Evolutionary conservation across 2,888 invertebrate genomes (phyloP).

Genomic region (Celastrina argiolus): DNA sequence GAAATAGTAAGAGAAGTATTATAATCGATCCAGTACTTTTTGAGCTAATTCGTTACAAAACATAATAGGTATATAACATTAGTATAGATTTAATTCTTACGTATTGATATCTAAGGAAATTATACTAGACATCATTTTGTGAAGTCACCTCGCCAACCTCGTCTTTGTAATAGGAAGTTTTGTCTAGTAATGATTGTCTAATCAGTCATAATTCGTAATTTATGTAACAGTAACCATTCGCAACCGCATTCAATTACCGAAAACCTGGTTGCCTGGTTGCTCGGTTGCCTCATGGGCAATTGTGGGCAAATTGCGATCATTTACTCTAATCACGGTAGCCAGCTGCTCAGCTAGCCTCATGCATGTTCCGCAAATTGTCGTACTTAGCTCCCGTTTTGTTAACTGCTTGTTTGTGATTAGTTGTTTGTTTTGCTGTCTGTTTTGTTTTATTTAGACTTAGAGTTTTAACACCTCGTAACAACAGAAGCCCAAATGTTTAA

Average conservation of each 20-base stretch:
- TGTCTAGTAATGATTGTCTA: constrained; percentile 2
- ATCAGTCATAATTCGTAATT: constrained; percentile 24
- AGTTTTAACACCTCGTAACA: too few relatives aligned
- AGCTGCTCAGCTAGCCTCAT: constrained; percentile 59
- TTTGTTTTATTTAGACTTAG: neutral
- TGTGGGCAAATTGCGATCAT: constrained; percentile 55
- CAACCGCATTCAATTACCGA: constrained; percentile 41
- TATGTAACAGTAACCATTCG: constrained; percentile 26
- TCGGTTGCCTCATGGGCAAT: constrained; percentile 34
- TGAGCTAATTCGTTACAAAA: too few relatives aligned
- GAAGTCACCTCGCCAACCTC: too few relatives aligned
- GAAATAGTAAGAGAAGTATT: too few relatives aligned
- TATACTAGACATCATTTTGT: neutral
- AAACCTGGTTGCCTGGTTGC: constrained; percentile 40
- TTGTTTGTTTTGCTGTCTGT: constrained; percentile 9
- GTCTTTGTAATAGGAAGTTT: constrained; percentile 12
- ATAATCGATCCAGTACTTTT: too few relatives aligned
- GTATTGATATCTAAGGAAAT: too few relatives aligned
- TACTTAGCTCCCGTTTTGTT: constrained; percentile 28
- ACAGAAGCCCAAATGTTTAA: too few relatives aligned
- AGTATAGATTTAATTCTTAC: too few relatives aligned
- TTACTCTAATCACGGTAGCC: constrained; percentile 61
- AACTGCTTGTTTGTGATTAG: constrained; percentile 4
- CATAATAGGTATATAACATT: too few relatives aligned
- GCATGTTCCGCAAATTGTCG: constrained; percentile 57